Evolutionary conservation across 2,888 invertebrate genomes (phyloP).

Genomic region (Synergus umbraculus): DNA sequence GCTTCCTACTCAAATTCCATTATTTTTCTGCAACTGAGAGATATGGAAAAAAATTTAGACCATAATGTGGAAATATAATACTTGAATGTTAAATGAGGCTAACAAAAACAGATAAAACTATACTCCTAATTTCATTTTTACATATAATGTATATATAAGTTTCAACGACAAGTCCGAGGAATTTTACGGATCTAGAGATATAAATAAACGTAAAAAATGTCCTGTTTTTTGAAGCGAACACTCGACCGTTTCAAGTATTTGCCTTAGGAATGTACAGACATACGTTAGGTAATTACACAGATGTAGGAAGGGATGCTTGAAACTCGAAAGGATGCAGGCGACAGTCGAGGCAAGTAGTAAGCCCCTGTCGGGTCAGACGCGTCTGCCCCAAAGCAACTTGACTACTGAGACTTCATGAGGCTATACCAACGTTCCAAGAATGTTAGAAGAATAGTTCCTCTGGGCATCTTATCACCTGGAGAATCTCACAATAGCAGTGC

Average conservation of each 20-base stretch:
- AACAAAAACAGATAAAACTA: not conserved
- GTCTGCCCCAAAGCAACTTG: slow-evolving; percentile 51
- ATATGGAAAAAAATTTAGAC: slow-evolving; percentile 1
- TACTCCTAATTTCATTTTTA: slow-evolving; percentile 5
- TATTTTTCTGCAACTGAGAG: not conserved
- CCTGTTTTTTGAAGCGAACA: slow-evolving; percentile 42
- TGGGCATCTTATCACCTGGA: not conserved
- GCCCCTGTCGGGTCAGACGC: slow-evolving; percentile 50
- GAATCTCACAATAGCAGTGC: not conserved
- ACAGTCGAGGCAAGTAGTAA: slow-evolving; percentile 50
- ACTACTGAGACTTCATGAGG: slow-evolving; percentile 49
- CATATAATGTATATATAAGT: not conserved
- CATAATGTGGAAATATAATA: not conserved
- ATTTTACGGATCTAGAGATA: slow-evolving; percentile 45
- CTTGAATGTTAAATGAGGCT: not conserved
- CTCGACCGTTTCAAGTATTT: slow-evolving; percentile 11
- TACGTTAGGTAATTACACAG: not conserved
- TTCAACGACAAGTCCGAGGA: not conserved
- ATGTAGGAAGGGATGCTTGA: not conserved
- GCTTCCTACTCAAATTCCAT: not conserved
- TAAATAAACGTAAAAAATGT: slow-evolving; percentile 45
- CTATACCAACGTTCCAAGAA: slow-evolving; percentile 23
- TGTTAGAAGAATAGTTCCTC: slow-evolving; percentile 23
- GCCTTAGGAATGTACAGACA: not conserved
- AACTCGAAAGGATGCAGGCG: slow-evolving; percentile 35